Conservation (phyloP, 1,140 invertebrate genomes). For the Bombus breviceps region DNA sequence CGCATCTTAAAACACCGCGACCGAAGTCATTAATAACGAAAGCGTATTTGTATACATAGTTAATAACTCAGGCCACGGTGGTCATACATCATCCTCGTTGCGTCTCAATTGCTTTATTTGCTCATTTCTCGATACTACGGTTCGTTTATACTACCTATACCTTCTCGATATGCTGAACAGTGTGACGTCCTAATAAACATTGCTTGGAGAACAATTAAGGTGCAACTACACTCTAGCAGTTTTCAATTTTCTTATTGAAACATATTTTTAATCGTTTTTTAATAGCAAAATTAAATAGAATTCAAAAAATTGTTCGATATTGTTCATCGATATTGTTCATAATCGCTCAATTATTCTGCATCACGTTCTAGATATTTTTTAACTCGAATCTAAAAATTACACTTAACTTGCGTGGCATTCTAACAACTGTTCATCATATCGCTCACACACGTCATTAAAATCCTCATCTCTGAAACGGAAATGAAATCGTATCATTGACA, state of each 20-base stretch:
- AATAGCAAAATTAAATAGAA: too few relatives aligned
- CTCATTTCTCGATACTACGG: slow-evolving; percentile 9
- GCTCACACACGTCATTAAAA: background rate
- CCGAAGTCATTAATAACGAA: slow-evolving; percentile 47
- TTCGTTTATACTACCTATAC: background rate
- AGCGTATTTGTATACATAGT: slow-evolving; percentile 45
- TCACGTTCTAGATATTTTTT: background rate
- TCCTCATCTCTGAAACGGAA: background rate
- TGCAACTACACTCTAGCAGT: too few relatives aligned
- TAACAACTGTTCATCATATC: too few relatives aligned
- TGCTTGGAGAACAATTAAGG: too few relatives aligned
- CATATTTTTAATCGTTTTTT: too few relatives aligned
- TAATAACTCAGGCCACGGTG: slow-evolving; percentile 39
- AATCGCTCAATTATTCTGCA: too few relatives aligned
- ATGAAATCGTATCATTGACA: background rate
- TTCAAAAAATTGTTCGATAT: too few relatives aligned
- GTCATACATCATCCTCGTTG: slow-evolving; percentile 38
- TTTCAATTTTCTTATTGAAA: too few relatives aligned
- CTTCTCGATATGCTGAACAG: background rate
- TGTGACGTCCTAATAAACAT: background rate
- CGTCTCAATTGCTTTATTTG: slow-evolving; percentile 33
- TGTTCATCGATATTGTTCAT: too few relatives aligned
- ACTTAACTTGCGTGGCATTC: too few relatives aligned
- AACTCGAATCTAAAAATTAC: background rate
- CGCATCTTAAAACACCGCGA: slow-evolving; percentile 29